These are phyloP conservation scores for Vicugna pacos DNA, from an alignment of 2,113 vertebrate species.

Conservation along the genomic window DNA sequence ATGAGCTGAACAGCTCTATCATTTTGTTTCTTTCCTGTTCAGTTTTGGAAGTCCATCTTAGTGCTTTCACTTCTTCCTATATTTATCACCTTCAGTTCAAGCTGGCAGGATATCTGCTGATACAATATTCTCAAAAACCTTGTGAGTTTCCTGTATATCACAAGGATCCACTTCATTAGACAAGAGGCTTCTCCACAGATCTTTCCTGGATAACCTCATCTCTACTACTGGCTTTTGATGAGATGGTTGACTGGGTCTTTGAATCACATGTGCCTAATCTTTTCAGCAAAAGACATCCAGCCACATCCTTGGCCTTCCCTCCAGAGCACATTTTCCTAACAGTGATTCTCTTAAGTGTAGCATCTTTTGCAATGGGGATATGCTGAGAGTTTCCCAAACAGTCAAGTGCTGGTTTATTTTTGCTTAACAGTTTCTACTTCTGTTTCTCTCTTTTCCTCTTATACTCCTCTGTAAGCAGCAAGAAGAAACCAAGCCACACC, in stretches of 20 bases:
- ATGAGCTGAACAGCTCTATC: not conserved
- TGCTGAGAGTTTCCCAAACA: not conserved
- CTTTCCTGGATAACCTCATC: not conserved
- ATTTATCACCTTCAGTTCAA: not conserved
- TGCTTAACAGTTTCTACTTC: not conserved
- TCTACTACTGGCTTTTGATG: not conserved
- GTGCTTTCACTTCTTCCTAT: not conserved
- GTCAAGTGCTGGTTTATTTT: not conserved
- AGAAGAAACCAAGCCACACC: not conserved
- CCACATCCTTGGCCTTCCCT: not conserved
- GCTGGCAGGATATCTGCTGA: not conserved
- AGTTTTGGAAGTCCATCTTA: not conserved
- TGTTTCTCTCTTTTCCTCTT: not conserved
- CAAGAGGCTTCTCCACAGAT: not conserved
- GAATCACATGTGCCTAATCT: not conserved
- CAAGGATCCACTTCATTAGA: not conserved
- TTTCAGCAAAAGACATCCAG: not conserved
- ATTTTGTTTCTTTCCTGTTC: not conserved
- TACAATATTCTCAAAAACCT: no score
- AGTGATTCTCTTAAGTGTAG: not conserved
- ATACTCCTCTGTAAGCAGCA: not conserved
- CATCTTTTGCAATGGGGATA: not conserved
- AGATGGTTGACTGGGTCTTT: not conserved
- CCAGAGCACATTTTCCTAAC: not conserved
- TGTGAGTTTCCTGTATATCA: not conserved